phyloP scores from a whole-genome alignment of 2,113 vertebrate genomes.

The Paramormyrops kingsleyae region DNA sequence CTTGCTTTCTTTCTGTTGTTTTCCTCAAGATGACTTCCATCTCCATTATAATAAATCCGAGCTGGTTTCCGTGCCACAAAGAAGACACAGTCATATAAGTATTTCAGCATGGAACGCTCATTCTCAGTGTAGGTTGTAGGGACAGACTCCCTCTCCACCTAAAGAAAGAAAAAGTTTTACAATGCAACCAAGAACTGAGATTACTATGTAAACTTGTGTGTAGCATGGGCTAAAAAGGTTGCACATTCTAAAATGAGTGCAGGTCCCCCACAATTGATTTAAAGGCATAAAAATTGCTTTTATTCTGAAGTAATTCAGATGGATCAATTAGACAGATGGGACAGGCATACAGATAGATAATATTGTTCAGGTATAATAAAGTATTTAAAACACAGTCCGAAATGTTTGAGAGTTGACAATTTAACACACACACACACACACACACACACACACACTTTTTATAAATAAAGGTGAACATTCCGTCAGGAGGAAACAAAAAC shows the following conservation, averaged over 20 bases:
- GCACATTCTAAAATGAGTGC: neutral
- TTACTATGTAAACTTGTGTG: neutral
- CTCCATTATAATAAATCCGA: conserved; percentile 37
- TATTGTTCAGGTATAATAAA: neutral
- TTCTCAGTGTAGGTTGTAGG: conserved; percentile 95
- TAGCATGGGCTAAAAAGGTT: neutral
- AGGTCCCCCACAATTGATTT: neutral
- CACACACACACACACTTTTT: neutral
- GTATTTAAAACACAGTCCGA: neutral
- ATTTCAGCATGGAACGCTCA: conserved; percentile 91
- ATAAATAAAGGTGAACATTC: neutral
- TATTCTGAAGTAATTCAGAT: neutral
- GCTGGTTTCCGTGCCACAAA: conserved; percentile 90
- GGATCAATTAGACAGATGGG: neutral
- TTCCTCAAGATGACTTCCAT: conserved; percentile 31
- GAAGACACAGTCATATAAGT: conserved; percentile 91
- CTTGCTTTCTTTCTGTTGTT: conserved; percentile 31
- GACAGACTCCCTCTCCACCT: conserved; percentile 88
- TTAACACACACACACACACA: neutral
- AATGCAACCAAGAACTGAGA: neutral
- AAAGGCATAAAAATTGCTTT: neutral
- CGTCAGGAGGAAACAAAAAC: too few species aligned
- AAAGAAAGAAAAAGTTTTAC: conserved; percentile 4
- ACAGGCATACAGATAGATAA: too few species aligned
- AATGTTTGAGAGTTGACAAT: neutral